phyloP scores from a whole-genome alignment of 2,888 invertebrate species.

The Empis livida region DNA sequence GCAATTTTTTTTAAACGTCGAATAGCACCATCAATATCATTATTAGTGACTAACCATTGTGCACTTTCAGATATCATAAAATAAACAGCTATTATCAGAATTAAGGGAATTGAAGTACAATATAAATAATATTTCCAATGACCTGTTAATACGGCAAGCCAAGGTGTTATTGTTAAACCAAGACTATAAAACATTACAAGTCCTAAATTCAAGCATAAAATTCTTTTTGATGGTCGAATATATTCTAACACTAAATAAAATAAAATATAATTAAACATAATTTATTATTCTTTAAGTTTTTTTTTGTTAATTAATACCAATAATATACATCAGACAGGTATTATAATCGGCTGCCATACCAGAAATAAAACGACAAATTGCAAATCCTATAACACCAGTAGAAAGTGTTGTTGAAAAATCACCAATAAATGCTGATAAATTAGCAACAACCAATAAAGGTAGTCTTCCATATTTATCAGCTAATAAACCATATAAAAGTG shows the following conservation, averaged over 20 bases:
- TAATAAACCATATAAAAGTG: constrained; percentile 41
- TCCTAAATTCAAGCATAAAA: constrained; percentile 38
- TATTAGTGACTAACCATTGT: constrained; percentile 40
- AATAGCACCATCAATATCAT: constrained; percentile 35
- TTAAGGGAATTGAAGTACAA: constrained; percentile 33
- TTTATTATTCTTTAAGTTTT: no score
- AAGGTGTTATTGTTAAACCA: constrained; percentile 35
- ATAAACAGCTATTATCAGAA: constrained; percentile 31
- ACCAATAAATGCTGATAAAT: constrained; percentile 39
- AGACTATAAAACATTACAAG: constrained; percentile 40
- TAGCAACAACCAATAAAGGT: constrained; percentile 40
- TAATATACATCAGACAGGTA: constrained; percentile 46
- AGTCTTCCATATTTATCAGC: constrained; percentile 43
- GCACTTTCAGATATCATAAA: constrained; percentile 39
- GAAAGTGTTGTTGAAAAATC: constrained; percentile 41
- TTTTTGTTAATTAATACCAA: constrained; percentile 31
- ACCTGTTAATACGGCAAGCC: constrained; percentile 29
- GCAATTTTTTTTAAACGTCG: constrained; percentile 36
- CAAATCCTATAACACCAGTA: constrained; percentile 36
- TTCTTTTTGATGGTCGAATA: constrained; percentile 37
- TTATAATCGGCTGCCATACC: constrained; percentile 45
- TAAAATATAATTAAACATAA: neutral
- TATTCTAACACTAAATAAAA: constrained; percentile 39
- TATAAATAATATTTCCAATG: constrained; percentile 37
- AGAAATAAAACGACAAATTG: constrained; percentile 40